Evolutionary conservation across 2,888 invertebrate genomes (phyloP), one percentile per base, ranked within the genome.

Genomic region (Drosophila paranaensis): DNA sequence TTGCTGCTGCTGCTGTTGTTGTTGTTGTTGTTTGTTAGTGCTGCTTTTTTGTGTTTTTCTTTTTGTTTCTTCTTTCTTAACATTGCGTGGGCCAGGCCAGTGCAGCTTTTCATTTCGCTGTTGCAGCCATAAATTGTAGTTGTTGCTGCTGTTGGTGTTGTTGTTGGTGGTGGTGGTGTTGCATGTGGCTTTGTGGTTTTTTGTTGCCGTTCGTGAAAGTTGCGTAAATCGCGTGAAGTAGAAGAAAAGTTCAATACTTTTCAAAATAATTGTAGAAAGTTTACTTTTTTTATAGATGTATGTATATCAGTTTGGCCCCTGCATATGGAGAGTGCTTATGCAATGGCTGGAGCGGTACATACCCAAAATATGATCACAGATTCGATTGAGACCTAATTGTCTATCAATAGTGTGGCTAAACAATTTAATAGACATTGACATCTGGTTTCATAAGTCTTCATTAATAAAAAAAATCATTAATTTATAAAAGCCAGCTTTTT

Each of bases 181-280:
- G 51, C 50, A 63, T 57, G 68, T 58, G 69, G 65, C 20, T 53
- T 74, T 83, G 65, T 81, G 79, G 74, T 71, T 71, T 71, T 74
- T 74, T 50, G 65, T 70, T 74, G 75, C 65, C 74, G 60, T 67
- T 77, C 82, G 90, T 86, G 90, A 88, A 88, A 88, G 90, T 89
- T 88, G 90, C 89, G 89, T 88, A 89, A 89, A 88, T 85, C 85
- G 86, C 86, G 89, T 87, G 84, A 88, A 86, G 82, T 87, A 80
- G 79, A 87, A 81, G 85, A 87, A 87, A 85, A 84, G 84, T 87
- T 89, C 85, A 88, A 88, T 88, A 77, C 79, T 78, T 82, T 84
- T 87, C 63, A 80, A 86, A 80, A 87, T 86, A 88, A 87, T 88
- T 87, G 89, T 86, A 89, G 86, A 86, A 86, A 86, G 86, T 86